Percentiles rank a stretch among this genome's conserved stretches.
Conservation (phyloP, 2,888 invertebrate species). For the Gasteruption jaculator region DNA sequence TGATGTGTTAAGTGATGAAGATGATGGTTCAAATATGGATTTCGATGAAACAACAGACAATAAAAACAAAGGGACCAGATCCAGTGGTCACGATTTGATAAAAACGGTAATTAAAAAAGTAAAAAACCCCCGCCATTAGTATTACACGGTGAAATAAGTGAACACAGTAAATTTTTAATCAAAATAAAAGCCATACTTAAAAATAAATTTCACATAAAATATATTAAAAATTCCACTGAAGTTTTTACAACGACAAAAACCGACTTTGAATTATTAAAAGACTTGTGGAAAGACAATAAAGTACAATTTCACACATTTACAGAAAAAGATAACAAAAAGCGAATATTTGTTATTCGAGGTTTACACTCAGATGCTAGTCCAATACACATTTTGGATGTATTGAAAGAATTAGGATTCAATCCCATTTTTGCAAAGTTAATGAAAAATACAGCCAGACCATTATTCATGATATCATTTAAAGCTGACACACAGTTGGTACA, state of each 20-base stretch:
- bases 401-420: neutral
- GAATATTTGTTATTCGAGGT: slow-evolving; percentile 6
- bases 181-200: neutral
- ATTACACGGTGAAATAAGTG: neutral
- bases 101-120: too few species aligned
- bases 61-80: too few species aligned
- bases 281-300: neutral
- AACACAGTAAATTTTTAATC: neutral
- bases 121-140: slow-evolving; percentile 4
- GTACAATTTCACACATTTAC: slow-evolving; percentile 5
- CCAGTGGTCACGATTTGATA: too few species aligned
- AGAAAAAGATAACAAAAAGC: neutral
- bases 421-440: neutral
- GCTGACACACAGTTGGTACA: slow-evolving; percentile 14
- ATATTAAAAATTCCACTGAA: neutral
- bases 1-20: too few species aligned
- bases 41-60: too few species aligned
- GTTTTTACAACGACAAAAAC: neutral
- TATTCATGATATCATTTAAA: slow-evolving; percentile 21
- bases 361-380: neutral
- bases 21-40: too few species aligned
- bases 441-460: neutral
- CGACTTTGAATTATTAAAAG: neutral
- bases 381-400: neutral
- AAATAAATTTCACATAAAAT: neutral